These are phyloP conservation scores for Distichodus sexfasciatus DNA, from an alignment of 2,797 vertebrate genomes.

Conservation along the genomic window DNA sequence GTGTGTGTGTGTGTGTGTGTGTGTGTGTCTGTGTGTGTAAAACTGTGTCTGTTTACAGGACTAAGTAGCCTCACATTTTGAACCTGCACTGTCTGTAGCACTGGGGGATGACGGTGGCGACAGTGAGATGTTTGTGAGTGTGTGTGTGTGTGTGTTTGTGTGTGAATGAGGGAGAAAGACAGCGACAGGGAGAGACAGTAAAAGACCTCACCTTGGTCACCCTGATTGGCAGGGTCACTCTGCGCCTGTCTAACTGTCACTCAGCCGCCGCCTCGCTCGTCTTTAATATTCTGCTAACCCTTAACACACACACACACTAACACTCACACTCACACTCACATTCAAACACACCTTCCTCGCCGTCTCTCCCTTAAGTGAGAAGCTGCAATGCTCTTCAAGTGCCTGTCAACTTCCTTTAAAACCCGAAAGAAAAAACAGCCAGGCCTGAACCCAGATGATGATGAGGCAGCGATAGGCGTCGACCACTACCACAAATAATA, in stretches of 20 bases:
- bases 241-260: constrained; percentile 73
- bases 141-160: constrained; percentile 17
- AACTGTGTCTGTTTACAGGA: too few species aligned
- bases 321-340: background rate
- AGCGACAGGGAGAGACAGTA: constrained; percentile 58
- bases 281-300: constrained; percentile 77
- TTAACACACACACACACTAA: constrained; percentile 47
- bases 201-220: constrained; percentile 68
- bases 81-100: background rate
- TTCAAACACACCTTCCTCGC: background rate
- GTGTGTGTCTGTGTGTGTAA: too few species aligned
- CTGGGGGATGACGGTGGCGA: constrained; percentile 12
- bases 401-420: constrained; percentile 21
- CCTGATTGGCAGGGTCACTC: constrained; percentile 78
- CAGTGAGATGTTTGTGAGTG: constrained; percentile 10
- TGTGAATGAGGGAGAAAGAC: background rate
- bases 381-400: constrained; percentile 15
- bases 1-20: background rate
- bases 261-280: constrained; percentile 61
- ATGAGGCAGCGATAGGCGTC: too few species aligned
- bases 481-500: too few species aligned
- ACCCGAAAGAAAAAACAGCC: too few species aligned
- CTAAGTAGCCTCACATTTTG: background rate
- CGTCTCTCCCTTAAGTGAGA: constrained; percentile 10
- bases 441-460: too few species aligned